phyloP scores from a whole-genome alignment of 2,797 vertebrate species.

The Hipposideros larvatus region DNA sequence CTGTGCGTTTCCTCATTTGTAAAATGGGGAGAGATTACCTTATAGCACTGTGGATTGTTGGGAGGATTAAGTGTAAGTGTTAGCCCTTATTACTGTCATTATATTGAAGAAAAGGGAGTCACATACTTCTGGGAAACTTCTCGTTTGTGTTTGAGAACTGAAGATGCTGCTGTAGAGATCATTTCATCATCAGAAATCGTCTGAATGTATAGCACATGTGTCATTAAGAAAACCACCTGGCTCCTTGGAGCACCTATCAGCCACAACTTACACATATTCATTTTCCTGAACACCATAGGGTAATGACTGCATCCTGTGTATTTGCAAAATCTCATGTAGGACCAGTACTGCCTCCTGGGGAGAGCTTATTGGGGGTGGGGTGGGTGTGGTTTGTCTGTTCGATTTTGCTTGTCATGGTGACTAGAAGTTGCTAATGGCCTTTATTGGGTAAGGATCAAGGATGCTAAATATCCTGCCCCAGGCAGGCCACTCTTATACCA shows the following conservation, averaged over 20 bases:
- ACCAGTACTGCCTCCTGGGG: not conserved
- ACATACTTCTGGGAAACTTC: not conserved
- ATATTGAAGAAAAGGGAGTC: conserved; percentile 8
- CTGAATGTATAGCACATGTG: not conserved
- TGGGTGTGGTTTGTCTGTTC: not conserved
- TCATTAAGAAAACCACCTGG: not conserved
- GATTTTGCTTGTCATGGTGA: not conserved
- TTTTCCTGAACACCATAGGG: not conserved
- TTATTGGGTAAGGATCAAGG: not conserved
- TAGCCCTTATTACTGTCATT: not conserved
- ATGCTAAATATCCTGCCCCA: not conserved
- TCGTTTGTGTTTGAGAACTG: not conserved
- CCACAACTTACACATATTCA: not conserved
- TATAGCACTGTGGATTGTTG: not conserved
- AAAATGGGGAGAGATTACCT: not conserved
- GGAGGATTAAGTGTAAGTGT: not conserved
- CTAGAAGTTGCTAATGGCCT: not conserved
- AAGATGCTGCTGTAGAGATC: not conserved
- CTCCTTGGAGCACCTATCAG: not conserved
- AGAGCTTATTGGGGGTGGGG: not conserved
- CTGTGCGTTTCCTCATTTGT: not conserved
- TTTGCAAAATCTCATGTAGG: not conserved
- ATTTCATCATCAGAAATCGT: conserved; percentile 21
- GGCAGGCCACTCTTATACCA: not conserved
- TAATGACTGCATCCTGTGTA: not conserved